Evolutionary conservation across 2,888 invertebrate species (phyloP), one percentile per base, ranked within the genome.

Genomic region (Tineola bisselliella): DNA sequence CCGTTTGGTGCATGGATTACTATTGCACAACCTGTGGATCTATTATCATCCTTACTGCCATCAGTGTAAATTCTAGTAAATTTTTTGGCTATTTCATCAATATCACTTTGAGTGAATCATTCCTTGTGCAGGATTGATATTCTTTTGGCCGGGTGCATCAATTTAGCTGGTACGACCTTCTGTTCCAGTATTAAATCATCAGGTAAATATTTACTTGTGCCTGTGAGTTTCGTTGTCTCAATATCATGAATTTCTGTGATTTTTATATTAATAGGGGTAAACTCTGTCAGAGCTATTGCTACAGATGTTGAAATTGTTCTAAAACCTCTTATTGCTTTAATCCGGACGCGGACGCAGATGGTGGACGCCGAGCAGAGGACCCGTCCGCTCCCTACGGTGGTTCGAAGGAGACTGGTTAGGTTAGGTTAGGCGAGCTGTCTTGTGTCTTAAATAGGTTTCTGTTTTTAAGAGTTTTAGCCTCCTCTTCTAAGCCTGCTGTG

Each of bases 11-110:
- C n/a, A 63, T 58, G 1, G 63, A 61, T 10, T 63, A 62, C 8
- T 64, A 63, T 1, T 11, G 44, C 17, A 38, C 52, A 11, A 61
- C 62, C n/a, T n/a, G n/a, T n/a, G n/a, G n/a, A n/a, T n/a, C n/a
- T n/a, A n/a, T n/a, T n/a, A n/a, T n/a, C n/a, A 15, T 64, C 62
- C 2, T 25, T 59, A 57, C 64, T 64, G 1, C 65, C 65, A 15
- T 65, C 63, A 1, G 64, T 65, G 31, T 59, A 64, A 3, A 62
- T 33, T n/a, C 3, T n/a, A n/a, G 10, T 13, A 17, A 0, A 15
- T 3, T 13, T 30, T n/a, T 0, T 17, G 13, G 13, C 8, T 5
- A 17, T 1, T 8, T 43, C 17, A 8, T 11, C 4, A 1, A 8
- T 1, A 2, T 44, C 25, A 11, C 30, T 15, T 19, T 61, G 38